Evolutionary conservation across 2,797 vertebrate species (phyloP).

Genomic region (Furcifer pardalis): DNA sequence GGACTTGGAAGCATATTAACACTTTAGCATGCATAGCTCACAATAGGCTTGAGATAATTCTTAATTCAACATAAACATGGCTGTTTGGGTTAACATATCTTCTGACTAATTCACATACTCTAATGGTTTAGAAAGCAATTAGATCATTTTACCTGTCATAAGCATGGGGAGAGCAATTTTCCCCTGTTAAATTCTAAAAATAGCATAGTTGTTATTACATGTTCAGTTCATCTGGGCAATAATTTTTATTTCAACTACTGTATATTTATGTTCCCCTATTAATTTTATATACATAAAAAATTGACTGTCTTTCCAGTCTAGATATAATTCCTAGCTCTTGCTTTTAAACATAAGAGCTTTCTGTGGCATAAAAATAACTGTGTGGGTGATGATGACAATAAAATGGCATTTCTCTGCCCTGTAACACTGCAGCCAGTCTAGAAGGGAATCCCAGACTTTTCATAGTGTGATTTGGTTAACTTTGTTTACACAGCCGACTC

Average conservation of each 20-base stretch:
- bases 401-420: slow-evolving; percentile 59
- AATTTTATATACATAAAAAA: slow-evolving; percentile 41
- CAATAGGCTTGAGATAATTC: slow-evolving; percentile 34
- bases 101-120: slow-evolving; percentile 31
- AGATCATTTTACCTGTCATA: slow-evolving; percentile 8
- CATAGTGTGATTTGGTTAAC: slow-evolving; percentile 69
- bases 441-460: slow-evolving; percentile 67
- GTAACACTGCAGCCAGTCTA: slow-evolving; percentile 55
- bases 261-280: slow-evolving; percentile 38
- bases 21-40: slow-evolving; percentile 16
- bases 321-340: neutral
- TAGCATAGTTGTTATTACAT: neutral
- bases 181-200: slow-evolving; percentile 15
- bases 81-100: slow-evolving; percentile 35
- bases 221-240: slow-evolving; percentile 31
- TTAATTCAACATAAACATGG: slow-evolving; percentile 32
- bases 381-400: slow-evolving; percentile 16
- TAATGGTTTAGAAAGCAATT: slow-evolving; percentile 11
- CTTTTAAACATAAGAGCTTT: neutral
- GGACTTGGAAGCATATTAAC: slow-evolving; percentile 33
- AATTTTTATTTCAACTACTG: slow-evolving; percentile 12
- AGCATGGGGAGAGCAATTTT: slow-evolving; percentile 32
- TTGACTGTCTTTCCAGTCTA: slow-evolving; percentile 1
- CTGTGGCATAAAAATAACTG: slow-evolving; percentile 17
- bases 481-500: slow-evolving; percentile 72